phyloP scores from a whole-genome alignment of 2,113 vertebrate genomes.

The Chamaea fasciata region DNA sequence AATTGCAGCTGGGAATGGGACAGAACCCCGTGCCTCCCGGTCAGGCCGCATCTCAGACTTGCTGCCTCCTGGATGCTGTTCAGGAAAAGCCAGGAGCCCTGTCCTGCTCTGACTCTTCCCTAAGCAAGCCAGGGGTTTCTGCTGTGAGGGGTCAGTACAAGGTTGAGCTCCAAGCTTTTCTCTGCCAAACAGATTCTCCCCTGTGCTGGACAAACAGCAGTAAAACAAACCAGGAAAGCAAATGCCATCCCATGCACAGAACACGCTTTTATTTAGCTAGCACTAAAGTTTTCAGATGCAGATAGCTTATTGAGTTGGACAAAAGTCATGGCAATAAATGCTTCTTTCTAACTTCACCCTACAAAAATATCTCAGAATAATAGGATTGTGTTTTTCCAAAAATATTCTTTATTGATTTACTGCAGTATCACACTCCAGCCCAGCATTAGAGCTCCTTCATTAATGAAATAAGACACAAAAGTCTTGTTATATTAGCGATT shows the following conservation, averaged over 20 bases:
- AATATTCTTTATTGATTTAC: conserved; percentile 48
- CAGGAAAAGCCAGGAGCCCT: background rate
- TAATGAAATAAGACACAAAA: conserved; percentile 51
- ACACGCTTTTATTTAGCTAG: background rate
- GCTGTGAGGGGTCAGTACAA: background rate
- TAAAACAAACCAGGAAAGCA: background rate
- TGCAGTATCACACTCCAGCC: conserved; percentile 40
- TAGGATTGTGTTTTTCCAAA: conserved; percentile 17
- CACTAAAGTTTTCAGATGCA: conserved; percentile 24
- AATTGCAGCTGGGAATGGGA: background rate
- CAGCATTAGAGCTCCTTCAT: conserved; percentile 1
- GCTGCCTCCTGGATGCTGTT: background rate
- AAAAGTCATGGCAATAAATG: conserved; percentile 36
- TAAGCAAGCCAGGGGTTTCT: background rate
- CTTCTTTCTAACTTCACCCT: conserved; percentile 36
- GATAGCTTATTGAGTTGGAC: conserved; percentile 45
- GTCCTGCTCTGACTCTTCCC: background rate
- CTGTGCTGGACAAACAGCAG: background rate
- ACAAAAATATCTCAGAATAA: conserved; percentile 44
- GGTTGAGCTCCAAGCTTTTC: background rate
- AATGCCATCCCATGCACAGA: background rate
- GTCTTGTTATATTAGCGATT: conserved; percentile 37
- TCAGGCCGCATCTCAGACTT: background rate
- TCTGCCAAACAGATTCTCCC: background rate
- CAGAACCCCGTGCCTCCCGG: background rate